A percentile compares a stretch with the other conserved stretches of the same genome.
Conservation (phyloP, 2,113 vertebrate species). For the Poicephalus gulielmi region DNA sequence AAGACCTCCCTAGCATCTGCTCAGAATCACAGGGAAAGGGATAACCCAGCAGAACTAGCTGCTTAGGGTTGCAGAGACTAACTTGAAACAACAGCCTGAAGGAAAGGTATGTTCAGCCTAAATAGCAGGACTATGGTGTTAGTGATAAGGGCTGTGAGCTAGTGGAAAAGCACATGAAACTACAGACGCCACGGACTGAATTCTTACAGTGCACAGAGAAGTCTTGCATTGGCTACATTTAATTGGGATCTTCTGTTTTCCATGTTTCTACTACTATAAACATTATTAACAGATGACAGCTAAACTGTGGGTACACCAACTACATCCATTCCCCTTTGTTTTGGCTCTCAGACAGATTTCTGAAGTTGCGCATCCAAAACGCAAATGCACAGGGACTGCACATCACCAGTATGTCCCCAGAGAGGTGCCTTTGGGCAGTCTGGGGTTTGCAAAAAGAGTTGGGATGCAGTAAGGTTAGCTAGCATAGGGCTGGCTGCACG, state of each 20-base stretch:
- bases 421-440: neutral
- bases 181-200: neutral
- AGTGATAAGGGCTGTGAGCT: neutral
- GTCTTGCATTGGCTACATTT: neutral
- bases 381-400: neutral
- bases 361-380: neutral
- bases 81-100: neutral
- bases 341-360: neutral
- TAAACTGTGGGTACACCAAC: neutral
- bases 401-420: neutral
- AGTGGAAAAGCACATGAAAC: neutral
- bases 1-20: neutral
- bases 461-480: neutral
- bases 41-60: conserved; percentile 6
- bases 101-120: conserved; percentile 8
- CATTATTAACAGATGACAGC: conserved; percentile 18
- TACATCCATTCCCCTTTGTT: neutral
- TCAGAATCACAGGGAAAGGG: neutral
- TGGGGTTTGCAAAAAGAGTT: neutral
- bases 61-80: neutral
- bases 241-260: neutral
- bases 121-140: conserved; percentile 21
- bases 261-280: neutral
- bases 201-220: neutral
- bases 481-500: fast-evolving